These are phyloP conservation scores for Pentalonia nigronervosa DNA, from an alignment of 1,140 invertebrate genomes.

Conservation along the genomic window DNA sequence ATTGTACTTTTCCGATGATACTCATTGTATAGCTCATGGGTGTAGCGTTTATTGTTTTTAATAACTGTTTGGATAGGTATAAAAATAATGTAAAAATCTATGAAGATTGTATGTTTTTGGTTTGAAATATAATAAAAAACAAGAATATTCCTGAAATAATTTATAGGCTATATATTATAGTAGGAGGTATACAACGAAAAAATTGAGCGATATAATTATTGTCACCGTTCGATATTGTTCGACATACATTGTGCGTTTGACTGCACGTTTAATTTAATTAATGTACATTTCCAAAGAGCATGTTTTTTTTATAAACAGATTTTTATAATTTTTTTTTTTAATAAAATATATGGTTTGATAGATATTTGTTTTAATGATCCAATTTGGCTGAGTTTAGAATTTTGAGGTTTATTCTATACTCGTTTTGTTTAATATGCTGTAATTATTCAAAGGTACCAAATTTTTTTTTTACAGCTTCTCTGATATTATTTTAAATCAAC, in stretches of 20 bases:
- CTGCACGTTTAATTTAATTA: constrained; percentile 7
- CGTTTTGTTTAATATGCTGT: background rate
- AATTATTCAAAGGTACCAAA: background rate
- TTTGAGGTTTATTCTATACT: background rate
- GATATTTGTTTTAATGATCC: background rate
- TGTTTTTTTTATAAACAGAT: background rate
- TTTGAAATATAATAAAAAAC: background rate
- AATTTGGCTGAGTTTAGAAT: background rate
- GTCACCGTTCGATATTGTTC: background rate
- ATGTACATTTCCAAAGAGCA: background rate
- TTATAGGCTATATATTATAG: background rate
- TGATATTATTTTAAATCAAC: background rate
- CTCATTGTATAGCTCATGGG: no score
- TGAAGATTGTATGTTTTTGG: background rate
- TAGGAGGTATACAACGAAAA: background rate
- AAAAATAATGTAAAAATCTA: background rate
- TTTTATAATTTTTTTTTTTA: background rate
- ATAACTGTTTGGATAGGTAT: background rate
- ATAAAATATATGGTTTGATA: background rate
- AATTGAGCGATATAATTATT: background rate
- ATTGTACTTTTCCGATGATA: background rate
- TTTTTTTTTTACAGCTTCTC: background rate
- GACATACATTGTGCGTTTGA: background rate
- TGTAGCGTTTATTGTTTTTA: background rate
- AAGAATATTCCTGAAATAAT: background rate